These are phyloP conservation scores for Pachycephala philippinensis DNA, from an alignment of 2,113 vertebrate genomes.

Conservation along the genomic window DNA sequence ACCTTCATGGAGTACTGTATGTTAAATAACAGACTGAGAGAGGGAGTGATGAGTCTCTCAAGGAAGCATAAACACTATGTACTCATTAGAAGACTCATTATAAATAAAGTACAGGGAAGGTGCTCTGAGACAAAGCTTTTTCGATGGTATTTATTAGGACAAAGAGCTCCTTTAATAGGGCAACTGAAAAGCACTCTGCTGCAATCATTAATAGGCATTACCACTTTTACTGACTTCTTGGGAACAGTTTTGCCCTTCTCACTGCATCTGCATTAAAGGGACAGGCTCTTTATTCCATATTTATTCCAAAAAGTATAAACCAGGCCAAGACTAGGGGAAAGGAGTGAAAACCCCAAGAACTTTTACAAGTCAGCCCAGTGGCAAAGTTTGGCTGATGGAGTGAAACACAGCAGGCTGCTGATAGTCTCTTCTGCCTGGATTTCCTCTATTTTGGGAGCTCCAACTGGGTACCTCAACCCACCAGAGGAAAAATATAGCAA, in stretches of 20 bases:
- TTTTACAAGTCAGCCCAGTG: not conserved
- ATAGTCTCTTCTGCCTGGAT: constrained; percentile 26
- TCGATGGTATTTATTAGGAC: constrained; percentile 74
- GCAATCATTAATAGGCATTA: constrained; percentile 71
- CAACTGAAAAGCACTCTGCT: constrained; percentile 71
- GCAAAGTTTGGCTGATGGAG: not conserved
- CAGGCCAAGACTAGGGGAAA: not conserved
- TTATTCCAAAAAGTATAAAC: constrained; percentile 10
- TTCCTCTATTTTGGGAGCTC: constrained; percentile 41
- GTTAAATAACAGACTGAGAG: constrained; percentile 74
- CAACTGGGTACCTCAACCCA: constrained; percentile 20
- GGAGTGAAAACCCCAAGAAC: not conserved
- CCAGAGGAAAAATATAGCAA: constrained; percentile 27
- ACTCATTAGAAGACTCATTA: constrained; percentile 81
- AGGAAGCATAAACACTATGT: constrained; percentile 76
- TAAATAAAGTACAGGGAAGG: constrained; percentile 77
- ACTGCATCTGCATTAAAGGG: constrained; percentile 59
- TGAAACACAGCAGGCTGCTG: not conserved
- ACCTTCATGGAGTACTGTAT: constrained; percentile 56
- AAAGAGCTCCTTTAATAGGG: constrained; percentile 76
- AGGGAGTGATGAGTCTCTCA: constrained; percentile 76
- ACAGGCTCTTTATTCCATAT: constrained; percentile 9
- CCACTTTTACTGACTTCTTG: constrained; percentile 74
- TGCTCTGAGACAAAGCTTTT: constrained; percentile 75
- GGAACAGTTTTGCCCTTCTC: constrained; percentile 71